Base-by-base conservation (phyloP, 2,888 invertebrate genomes). In the Orthonychiurus folsomi region DNA sequence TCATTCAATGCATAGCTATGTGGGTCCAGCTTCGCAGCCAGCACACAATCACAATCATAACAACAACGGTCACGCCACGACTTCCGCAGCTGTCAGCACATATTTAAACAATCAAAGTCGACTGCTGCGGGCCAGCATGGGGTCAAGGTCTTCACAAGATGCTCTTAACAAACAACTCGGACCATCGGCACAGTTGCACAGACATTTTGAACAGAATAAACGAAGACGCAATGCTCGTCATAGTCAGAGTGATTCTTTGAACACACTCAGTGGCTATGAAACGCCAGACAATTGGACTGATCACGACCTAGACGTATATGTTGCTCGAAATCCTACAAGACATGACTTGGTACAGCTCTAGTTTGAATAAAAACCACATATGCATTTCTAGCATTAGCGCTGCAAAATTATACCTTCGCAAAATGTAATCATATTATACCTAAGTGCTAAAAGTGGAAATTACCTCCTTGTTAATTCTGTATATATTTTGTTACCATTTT, bases 271-370 rank as follows among this genome's bases (percentile, higher is more conserved):
- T 63, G 89, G 89, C 77, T 91, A 91, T 76, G 91, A 90, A 76
- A 87, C 88, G 59, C 77, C 78, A 5, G 89, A 90, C 77, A 88
- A 88, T 78, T 93, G 93, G 93, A 92, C 93, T 73, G 93, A 93
- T 79, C 92, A 93, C 78, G 93, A 93, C 76, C 91, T 93, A 88
- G 93, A 93, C 74, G 92, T 93, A 75, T 93, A 93, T 79, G 91
- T 92, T 86, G 88, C 92, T 64, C 84, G 92, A 75, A 92, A 93
- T 80, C 89, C 90, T 66, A 75, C 75, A 15, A 69, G 73, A 50
- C 70, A 88, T 76, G 89, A 89, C 69, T 80, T 90, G 75, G 89
- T 89, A 76, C 90, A 73, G 54, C 64, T 74, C 27, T 74, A 68
- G 69, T n/a, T n/a, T n/a, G n/a, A n/a, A n/a, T n/a, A n/a, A n/a